A percentile compares a stretch with the other conserved stretches of the same genome.
These are phyloP conservation scores for Ornithorhynchus anatinus DNA, from an alignment of 2,113 vertebrate genomes.

Conservation along the genomic window DNA sequence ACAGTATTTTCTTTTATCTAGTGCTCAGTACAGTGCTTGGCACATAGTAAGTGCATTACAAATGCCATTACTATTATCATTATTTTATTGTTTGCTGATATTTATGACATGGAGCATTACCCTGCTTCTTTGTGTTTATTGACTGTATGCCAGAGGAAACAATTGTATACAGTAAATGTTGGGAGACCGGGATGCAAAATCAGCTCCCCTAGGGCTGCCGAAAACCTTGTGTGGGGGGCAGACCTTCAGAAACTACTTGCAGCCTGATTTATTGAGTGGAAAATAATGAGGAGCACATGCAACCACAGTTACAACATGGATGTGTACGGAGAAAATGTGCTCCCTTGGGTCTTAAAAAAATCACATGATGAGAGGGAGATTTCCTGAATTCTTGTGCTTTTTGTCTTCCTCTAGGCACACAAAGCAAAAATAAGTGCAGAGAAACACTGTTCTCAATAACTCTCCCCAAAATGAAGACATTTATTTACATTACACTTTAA, in stretches of 20 bases:
- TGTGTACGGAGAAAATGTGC: not conserved
- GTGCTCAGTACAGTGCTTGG: no score
- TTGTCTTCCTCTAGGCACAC: slow-evolving; percentile 1
- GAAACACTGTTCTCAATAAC: not conserved
- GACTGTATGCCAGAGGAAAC: not conserved
- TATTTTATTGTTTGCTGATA: no score
- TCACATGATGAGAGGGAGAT: not conserved
- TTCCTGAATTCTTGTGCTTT: not conserved
- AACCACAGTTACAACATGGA: not conserved
- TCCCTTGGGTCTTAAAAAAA: not conserved
- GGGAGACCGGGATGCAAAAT: not conserved
- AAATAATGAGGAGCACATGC: not conserved
- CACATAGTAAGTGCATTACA: no score
- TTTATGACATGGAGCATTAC: no score
- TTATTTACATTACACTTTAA: slow-evolving; percentile 24
- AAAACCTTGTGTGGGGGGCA: slow-evolving; percentile 3
- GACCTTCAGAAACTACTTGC: slow-evolving; percentile 10
- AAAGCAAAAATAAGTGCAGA: not conserved
- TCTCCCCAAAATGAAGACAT: slow-evolving; percentile 19
- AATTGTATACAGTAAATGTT: not conserved
- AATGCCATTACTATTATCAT: no score
- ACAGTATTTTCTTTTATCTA: no score
- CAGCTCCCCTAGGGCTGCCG: not conserved
- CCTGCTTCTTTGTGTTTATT: no score
- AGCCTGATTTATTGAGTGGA: not conserved